phyloP scores from a whole-genome alignment of 1,140 invertebrate genomes.

The Drosophila quadrilineata region DNA sequence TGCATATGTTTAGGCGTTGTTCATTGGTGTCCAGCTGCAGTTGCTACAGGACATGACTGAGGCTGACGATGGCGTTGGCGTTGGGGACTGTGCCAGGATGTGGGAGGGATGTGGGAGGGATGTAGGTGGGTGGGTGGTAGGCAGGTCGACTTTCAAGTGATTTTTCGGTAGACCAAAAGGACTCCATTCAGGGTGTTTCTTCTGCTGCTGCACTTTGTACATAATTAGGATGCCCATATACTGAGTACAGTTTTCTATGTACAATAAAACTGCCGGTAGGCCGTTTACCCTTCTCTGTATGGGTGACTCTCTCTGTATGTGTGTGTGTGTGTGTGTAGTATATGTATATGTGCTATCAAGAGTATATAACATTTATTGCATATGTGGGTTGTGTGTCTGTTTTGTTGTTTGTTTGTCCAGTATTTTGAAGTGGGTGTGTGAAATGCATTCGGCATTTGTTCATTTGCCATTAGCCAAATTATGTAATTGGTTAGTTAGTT shows the following conservation, averaged over 20 bases:
- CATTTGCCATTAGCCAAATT: slow-evolving; percentile 41
- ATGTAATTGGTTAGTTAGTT: slow-evolving; percentile 40
- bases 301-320: background rate
- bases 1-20: slow-evolving; percentile 55
- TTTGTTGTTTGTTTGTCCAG: slow-evolving; percentile 14
- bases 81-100: background rate
- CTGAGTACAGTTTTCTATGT: slow-evolving; percentile 70
- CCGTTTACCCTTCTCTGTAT: background rate
- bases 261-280: slow-evolving; percentile 49
- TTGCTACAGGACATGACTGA: background rate
- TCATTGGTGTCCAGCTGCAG: background rate
- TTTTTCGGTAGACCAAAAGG: slow-evolving; percentile 51
- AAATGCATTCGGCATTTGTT: slow-evolving; percentile 12
- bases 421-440: slow-evolving; percentile 17
- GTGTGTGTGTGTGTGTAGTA: background rate
- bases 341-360: background rate
- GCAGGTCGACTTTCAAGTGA: slow-evolving; percentile 58
- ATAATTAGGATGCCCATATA: slow-evolving; percentile 67
- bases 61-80: too few species aligned
- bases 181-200: slow-evolving; percentile 35
- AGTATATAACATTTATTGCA: slow-evolving; percentile 12
- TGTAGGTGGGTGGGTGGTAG: background rate
- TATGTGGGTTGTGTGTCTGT: background rate
- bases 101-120: background rate
- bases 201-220: slow-evolving; percentile 45